Conservation (phyloP, 1,140 invertebrate genomes). For the Scaptomyza hsui region DNA sequence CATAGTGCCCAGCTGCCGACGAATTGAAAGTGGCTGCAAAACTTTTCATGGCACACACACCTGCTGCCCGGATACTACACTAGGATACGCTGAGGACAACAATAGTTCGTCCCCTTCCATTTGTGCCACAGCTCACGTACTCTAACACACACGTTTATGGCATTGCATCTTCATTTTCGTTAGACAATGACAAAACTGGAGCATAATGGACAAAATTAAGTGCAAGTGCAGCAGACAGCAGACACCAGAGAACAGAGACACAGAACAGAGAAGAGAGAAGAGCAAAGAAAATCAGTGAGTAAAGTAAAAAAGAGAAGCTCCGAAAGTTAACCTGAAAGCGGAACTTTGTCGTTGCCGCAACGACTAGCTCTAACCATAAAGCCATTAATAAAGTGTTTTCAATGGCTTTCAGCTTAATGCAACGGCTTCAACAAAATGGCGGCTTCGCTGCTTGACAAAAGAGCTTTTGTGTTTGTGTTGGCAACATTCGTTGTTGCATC, state of each 20-base stretch:
- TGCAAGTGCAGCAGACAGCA: conserved; percentile 75
- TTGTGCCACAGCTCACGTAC: conserved; percentile 1
- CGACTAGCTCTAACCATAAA: conserved; percentile 43
- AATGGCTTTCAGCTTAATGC: conserved; percentile 60
- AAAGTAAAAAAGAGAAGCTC: conserved; percentile 1
- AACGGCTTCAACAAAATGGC: conserved; percentile 27
- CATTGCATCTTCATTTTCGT: conserved; percentile 79
- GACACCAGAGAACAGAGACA: conserved; percentile 2
- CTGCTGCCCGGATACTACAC: conserved; percentile 51
- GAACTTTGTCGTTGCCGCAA: background rate
- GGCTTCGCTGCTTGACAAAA: conserved; percentile 3
- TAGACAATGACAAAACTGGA: conserved; percentile 75
- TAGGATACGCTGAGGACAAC: conserved; percentile 19
- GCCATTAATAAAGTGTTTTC: conserved; percentile 76
- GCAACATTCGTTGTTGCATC: conserved; percentile 14
- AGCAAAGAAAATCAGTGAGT: conserved; percentile 1
- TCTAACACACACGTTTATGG: conserved; percentile 51
- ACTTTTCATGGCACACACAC: conserved; percentile 61
- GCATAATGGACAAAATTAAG: conserved; percentile 82
- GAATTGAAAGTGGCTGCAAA: conserved; percentile 36
- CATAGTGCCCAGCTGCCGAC: conserved; percentile 46
- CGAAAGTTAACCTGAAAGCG: background rate
- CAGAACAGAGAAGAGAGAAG: too few relatives aligned
- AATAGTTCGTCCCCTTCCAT: too few relatives aligned
- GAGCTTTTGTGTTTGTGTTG: conserved; percentile 27